These are phyloP conservation scores for Phylloscopus whistleri DNA, from an alignment of 2,113 vertebrate species.

Conservation along the genomic window DNA sequence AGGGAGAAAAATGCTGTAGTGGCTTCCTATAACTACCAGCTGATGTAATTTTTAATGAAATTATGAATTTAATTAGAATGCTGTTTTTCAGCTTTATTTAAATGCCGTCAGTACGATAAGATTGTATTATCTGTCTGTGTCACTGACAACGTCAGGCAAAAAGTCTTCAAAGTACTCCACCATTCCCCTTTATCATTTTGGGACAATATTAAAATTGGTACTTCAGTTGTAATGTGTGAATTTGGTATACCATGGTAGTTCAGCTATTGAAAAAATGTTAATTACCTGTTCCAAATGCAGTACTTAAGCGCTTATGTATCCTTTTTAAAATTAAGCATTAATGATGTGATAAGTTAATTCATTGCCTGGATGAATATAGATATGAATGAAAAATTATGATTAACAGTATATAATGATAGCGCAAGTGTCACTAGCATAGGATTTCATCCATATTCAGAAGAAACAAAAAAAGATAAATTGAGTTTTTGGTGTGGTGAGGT, in stretches of 20 bases:
- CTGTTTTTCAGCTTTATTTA: background rate
- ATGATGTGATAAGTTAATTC: background rate
- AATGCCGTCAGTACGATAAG: background rate
- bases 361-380: background rate
- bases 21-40: background rate
- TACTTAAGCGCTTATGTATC: background rate
- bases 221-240: background rate
- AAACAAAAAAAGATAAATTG: background rate
- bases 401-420: background rate
- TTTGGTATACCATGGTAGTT: background rate
- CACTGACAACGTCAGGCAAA: background rate
- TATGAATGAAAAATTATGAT: background rate
- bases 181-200: background rate
- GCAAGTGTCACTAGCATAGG: background rate
- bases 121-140: background rate
- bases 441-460: background rate
- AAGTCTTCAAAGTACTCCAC: background rate
- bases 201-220: background rate
- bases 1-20: background rate
- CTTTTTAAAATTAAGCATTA: background rate
- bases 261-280: background rate
- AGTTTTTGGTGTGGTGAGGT: background rate
- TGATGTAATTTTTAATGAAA: background rate
- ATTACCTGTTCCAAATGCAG: background rate
- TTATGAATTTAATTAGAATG: background rate